Conservation (phyloP, 2,888 invertebrate species). For the Apodemia mormo region DNA sequence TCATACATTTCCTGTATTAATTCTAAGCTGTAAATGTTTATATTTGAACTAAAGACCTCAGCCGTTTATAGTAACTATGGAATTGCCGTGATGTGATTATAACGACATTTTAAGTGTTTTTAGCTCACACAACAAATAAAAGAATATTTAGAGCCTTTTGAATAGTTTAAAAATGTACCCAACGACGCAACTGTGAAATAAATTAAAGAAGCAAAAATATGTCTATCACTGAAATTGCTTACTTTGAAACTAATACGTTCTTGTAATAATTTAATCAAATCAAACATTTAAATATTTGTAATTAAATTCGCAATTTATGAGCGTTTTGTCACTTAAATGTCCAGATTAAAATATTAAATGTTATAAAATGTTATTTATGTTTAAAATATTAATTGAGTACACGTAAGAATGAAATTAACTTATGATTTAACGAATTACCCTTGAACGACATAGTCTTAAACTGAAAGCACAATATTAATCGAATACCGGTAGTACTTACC, state of each 20-base stretch:
- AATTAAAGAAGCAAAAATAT: background rate
- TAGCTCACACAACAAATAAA: background rate
- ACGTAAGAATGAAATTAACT: no score
- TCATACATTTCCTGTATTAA: conserved; percentile 8
- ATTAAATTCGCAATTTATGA: conserved; percentile 7
- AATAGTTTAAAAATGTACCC: background rate
- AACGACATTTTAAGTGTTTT: conserved; percentile 16
- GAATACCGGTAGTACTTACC: no score
- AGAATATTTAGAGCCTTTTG: background rate
- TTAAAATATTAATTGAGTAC: no score
- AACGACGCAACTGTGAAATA: conserved; percentile 1
- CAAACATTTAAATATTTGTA: background rate
- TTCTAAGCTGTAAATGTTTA: conserved; percentile 5
- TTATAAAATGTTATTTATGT: no score
- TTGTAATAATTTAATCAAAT: background rate
- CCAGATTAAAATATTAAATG: background rate
- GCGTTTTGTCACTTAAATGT: background rate
- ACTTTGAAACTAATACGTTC: background rate
- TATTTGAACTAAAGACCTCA: background rate
- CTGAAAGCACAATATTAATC: no score
- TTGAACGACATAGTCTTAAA: no score
- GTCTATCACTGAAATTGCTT: background rate
- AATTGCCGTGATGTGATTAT: conserved; percentile 15
- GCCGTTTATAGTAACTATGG: background rate
- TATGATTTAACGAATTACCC: no score